These are phyloP conservation scores for Melanerpes formicivorus DNA, from an alignment of 2,113 vertebrate genomes.

Conservation along the genomic window DNA sequence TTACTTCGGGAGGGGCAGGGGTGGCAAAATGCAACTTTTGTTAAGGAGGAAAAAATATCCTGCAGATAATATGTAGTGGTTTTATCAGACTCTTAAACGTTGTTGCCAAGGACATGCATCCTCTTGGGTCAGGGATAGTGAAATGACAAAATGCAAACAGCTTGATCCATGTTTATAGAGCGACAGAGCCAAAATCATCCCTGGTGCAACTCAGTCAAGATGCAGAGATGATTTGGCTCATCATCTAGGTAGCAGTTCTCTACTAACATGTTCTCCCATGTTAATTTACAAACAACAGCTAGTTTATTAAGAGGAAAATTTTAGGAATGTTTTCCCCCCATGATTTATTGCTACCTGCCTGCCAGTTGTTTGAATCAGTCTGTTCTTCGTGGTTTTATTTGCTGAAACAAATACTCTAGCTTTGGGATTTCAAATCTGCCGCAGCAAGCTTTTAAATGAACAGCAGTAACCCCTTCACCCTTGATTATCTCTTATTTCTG, in stretches of 20 bases:
- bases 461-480: background rate
- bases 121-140: slow-evolving; percentile 17
- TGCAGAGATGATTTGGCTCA: slow-evolving; percentile 30
- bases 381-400: slow-evolving; percentile 18
- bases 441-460: slow-evolving; percentile 36
- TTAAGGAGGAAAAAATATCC: background rate
- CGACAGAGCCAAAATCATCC: slow-evolving; percentile 41
- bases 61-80: slow-evolving; percentile 19
- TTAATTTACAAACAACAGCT: slow-evolving; percentile 21
- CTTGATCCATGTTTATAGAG: slow-evolving; percentile 48
- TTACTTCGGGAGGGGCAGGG: background rate
- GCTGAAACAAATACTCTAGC: slow-evolving; percentile 2
- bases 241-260: slow-evolving; percentile 8
- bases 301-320: slow-evolving; percentile 43
- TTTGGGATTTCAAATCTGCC: background rate
- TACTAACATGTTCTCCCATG: slow-evolving; percentile 17
- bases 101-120: slow-evolving; percentile 58
- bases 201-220: background rate
- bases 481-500: slow-evolving; percentile 13
- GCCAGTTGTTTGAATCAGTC: background rate
- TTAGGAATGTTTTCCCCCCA: background rate
- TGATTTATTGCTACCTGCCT: slow-evolving; percentile 42
- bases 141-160: slow-evolving; percentile 61
- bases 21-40: slow-evolving; percentile 26
- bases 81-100: slow-evolving; percentile 38